Evolutionary conservation across 2,888 invertebrate species (phyloP).

Genomic region (Cheilosia urbana): DNA sequence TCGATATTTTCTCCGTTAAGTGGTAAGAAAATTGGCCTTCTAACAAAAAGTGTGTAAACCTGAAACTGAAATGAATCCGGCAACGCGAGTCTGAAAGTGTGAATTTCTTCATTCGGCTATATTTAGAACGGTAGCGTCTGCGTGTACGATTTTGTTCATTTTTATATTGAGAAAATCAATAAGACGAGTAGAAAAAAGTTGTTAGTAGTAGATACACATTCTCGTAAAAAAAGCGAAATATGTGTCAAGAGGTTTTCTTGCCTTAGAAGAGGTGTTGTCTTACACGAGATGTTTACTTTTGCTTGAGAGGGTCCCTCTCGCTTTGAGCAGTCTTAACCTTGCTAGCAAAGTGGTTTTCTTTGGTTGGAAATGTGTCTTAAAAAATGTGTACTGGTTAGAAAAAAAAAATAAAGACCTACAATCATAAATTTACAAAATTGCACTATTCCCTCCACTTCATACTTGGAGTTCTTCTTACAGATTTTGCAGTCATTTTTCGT

Average conservation of each 20-base stretch:
- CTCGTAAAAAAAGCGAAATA: background rate
- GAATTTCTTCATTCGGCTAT: constrained; percentile 27
- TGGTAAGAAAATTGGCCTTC: background rate
- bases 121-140: constrained; percentile 64
- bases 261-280: constrained; percentile 19
- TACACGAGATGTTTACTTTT: constrained; percentile 32
- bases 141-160: constrained; percentile 28
- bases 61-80: background rate
- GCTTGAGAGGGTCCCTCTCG: constrained; percentile 10
- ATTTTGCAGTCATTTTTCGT: too few species aligned
- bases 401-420: too few species aligned
- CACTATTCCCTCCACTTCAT: too few species aligned
- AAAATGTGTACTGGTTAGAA: too few species aligned
- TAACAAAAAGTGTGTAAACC: constrained; percentile 7
- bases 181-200: constrained; percentile 6
- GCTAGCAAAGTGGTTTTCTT: background rate
- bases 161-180: constrained; percentile 61
- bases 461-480: too few species aligned
- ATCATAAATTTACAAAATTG: too few species aligned
- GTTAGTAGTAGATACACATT: background rate
- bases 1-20: constrained; percentile 42
- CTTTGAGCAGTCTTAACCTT: constrained; percentile 45
- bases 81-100: background rate
- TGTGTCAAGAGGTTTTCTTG: constrained; percentile 49
- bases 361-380: background rate